A percentile compares a stretch with the other conserved stretches of the same genome.
Conservation (phyloP, 2,113 vertebrate species). For the Phycodurus eques region DNA sequence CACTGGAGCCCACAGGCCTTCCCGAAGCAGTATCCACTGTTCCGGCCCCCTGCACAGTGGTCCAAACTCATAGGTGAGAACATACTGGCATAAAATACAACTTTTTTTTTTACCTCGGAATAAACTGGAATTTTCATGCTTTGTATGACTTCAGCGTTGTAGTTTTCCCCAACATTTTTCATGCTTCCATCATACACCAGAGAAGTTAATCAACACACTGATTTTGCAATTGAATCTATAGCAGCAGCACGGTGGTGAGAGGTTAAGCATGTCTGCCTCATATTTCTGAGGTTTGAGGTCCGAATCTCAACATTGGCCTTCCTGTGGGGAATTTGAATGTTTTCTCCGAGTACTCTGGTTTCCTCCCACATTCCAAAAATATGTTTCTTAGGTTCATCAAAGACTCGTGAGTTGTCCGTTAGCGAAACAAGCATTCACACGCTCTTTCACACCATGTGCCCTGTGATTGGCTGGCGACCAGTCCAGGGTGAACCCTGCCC, state of each 20-base stretch:
- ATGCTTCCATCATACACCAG: too few species aligned
- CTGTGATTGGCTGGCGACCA: neutral
- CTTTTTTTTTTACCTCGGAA: neutral
- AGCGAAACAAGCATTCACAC: too few species aligned
- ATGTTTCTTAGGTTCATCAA: neutral
- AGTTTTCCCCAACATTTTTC: too few species aligned
- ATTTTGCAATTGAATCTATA: too few species aligned
- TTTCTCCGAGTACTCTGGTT: neutral
- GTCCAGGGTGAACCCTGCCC: neutral
- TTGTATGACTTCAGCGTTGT: neutral
- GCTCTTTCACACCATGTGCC: too few species aligned
- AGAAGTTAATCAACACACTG: too few species aligned
- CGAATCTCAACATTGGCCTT: neutral
- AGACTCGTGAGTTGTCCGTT: too few species aligned
- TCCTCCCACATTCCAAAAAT: neutral
- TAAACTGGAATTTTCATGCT: neutral
- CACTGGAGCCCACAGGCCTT: conserved; percentile 77
- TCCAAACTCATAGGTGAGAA: conserved; percentile 78
- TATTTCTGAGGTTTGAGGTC: too few species aligned
- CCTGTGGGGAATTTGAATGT: neutral
- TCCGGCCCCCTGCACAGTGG: conserved; percentile 80
- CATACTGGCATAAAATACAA: neutral
- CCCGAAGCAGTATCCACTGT: conserved; percentile 79
- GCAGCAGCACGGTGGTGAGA: too few species aligned
- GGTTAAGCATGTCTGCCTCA: too few species aligned